Evolutionary conservation across 92 coral and sea anemone genomes (phyloP).

Genomic region (Parazoanthus atlanticus): DNA sequence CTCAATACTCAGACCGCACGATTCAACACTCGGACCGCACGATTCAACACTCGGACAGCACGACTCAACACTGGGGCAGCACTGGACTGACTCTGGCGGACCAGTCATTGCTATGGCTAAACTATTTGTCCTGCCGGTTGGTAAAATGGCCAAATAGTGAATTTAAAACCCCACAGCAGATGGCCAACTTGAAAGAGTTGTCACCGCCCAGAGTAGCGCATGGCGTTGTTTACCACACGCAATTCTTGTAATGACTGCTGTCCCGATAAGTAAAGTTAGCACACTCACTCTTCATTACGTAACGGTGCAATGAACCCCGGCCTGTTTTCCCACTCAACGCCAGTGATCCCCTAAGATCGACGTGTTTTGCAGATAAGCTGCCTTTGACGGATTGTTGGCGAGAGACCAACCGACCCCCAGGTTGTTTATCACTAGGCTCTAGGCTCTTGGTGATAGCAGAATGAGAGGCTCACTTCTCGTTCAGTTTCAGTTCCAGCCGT

Average conservation of each 20-base stretch:
- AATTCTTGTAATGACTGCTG: neutral
- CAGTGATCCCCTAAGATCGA: neutral
- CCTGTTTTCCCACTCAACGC: neutral
- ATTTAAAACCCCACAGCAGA: neutral
- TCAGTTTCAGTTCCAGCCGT: conserved; percentile 72
- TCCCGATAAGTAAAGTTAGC: neutral
- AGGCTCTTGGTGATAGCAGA: neutral
- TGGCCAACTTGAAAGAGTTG: neutral
- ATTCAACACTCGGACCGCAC: no score
- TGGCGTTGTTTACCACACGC: neutral
- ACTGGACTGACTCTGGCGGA: neutral
- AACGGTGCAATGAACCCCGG: neutral
- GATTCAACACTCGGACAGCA: no score
- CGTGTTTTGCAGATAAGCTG: conserved; percentile 1
- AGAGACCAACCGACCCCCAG: neutral
- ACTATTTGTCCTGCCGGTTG: neutral
- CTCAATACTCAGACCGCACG: no score
- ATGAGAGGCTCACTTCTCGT: conserved; percentile 26
- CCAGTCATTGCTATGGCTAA: neutral
- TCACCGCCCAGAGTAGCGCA: neutral
- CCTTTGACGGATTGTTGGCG: neutral
- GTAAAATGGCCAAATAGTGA: neutral
- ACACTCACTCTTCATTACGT: neutral
- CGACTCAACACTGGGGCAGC: no score
- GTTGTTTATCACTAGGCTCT: neutral